Evolutionary conservation across 2,888 invertebrate species (phyloP), one percentile per base, ranked within the genome.

Genomic region (Druceiella hillmani): DNA sequence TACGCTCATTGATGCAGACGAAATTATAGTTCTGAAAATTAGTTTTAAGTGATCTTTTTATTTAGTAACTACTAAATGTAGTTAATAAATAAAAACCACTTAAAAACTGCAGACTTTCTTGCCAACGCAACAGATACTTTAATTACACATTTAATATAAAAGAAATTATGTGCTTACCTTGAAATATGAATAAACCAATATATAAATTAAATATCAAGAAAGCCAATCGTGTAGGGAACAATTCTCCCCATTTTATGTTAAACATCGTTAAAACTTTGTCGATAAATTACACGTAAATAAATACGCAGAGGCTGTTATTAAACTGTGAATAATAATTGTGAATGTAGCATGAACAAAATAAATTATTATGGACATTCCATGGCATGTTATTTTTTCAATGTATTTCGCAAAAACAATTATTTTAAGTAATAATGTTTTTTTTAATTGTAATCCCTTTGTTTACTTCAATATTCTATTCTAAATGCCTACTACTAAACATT

Each of bases 161-260:
- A 31, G 33, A 40, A 35, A 38, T 33, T 17, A 9, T 20, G 25
- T 22, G 54, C 64, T 61, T 74, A 92, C 93, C 93, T 82, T 93
- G 93, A 58, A 87, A 89, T 35, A 93, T 85, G 62, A 93, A 94
- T 36, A 94, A 72, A 47, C 81, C 78, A 71, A 94, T 91, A 55
- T 94, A 94, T 15, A 85, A 66, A 30, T 87, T 62, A 59, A 94
- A 94, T 53, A 90, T 82, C 32, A 87, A 60, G 53, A 83, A 77
- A 55, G 87, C 89, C 55, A 82, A 74, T 66, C 77, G 84, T 42
- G 86, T 85, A 9, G 93, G 92, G 66, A 94, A 93, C 48, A 93
- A 66, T 57, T 86, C 87, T 34, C 64, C 61, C 67, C 74, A 78
- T 53, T 68, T 55, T 51, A n/a, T n/a, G n/a, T n/a, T n/a, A n/a